Base-by-base conservation (phyloP, 2,797 vertebrate genomes). In the Semotilus atromaculatus region DNA sequence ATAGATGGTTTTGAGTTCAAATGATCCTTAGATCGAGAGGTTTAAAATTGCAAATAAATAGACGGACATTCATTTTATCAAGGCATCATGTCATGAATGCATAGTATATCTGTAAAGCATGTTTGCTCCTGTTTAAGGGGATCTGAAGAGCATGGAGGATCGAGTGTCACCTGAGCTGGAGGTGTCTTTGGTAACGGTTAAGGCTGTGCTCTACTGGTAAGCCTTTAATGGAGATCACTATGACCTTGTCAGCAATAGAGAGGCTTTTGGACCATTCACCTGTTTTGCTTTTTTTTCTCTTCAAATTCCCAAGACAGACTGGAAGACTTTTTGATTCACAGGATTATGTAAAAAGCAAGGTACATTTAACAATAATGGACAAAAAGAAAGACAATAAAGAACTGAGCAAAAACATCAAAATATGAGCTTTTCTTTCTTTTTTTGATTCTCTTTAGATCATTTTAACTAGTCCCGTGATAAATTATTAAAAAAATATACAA, bases 181-280 rank as follows among this genome's bases (percentile, higher is more conserved):
- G 71, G 82, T 82, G 84, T 83, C 81, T 86, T 60, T 87, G 79
- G 87, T 86, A 83, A 86, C 88, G 82, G 85, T 71, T 88, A 36
- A 86, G 80, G 62, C 85, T 80, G 40, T 84, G 89, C 87, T 88
- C 76, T 66, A 83, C 88, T 87, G 82, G 84, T 89, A 89, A 88
- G 86, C 89, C 80, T 85, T 89, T 91, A 91, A 89, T 91, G 89
- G 89, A 87, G 83, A 80, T 88, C 88, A 86, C 85, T 85, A 43
- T 90, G 88, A 87, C 89, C 90, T 83, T 74, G 88, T 82, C 81
- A 91, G 87, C 82, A 90, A 89, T 85, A 71, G 80, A 85, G 67
- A 81, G 83, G 70, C 89, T 89, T 88, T 85, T 85, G 80, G 40
- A 86, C 72, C 79, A 68, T 86, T 89, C 78, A 75, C 60, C 83